Base-by-base conservation (phyloP, 2,113 vertebrate genomes). In the Excalfactoria chinensis region DNA sequence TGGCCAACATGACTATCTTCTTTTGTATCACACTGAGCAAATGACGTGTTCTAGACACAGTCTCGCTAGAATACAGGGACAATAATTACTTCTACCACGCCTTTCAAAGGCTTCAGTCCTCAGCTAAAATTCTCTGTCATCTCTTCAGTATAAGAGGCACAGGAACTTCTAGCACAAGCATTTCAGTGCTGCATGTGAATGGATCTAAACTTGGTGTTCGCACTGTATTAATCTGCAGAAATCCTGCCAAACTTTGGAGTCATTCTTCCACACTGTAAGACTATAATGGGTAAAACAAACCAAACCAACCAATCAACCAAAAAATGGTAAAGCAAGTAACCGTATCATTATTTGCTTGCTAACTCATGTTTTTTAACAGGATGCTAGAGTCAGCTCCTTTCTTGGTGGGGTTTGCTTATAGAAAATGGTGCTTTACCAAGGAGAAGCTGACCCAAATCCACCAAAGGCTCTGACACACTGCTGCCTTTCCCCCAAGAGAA, bases 1-100 rank as follows among this genome's bases (percentile, higher is more conserved):
- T 7, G n/a, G 11, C n/a, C 53, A 75, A 69, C 9, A 35, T 62
- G 37, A 74, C 7, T 76, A 30, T 0, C 0, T 9, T 32, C 63
- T 56, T 59, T 32, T 17, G 2, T 37, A 40, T 28, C 13, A 44
- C 9, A 32, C 30, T 35, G 19, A 5, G 30, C 13, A 80, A 87
- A 49, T 17, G 1, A 46, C 35, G 12, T 19, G 34, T 8, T 79
- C 55, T 48, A 69, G 43, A 53, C 6, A 21, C 13, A 15, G 10
- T 41, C n/a, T 35, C 34, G 15, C 10, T 55, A 63, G 20, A 72
- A 32, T 8, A 62, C 6, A 34, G 19, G 11, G 18, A 43, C 4
- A 60, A 48, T 11, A 2, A 16, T 26, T 22, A 15, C 32, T 67
- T 76, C 72, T 75, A 8, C 35, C 25, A 63, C n/a, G 28, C 48